Base-by-base conservation (phyloP, 2,113 vertebrate species). In the Hemichromis elongatus region DNA sequence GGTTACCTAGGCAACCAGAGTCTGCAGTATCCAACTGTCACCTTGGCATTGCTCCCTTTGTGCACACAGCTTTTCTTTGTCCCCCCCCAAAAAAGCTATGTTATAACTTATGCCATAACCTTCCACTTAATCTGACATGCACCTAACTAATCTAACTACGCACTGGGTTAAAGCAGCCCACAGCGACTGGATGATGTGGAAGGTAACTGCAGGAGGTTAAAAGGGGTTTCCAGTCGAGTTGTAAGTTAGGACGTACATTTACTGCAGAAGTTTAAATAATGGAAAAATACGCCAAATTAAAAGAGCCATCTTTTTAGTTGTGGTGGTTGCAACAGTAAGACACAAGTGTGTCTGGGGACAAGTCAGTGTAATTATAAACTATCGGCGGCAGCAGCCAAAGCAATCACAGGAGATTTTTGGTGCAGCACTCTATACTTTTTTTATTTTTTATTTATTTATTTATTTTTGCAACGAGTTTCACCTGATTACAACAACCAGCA, bases 21-120 rank as follows among this genome's bases (percentile, higher is more conserved):
- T 70, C 21, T 45, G 37, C n/a, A 26, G 37, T 70, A 42, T 45
- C 63, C 63, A 70, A 14, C 63, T 40, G 63, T 70, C 63, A 70
- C 13, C 63, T 45, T 68, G n/a, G 12, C n/a, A 42, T 68, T 2
- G 0, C 21, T 42, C 21, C 7, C 63, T 70, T 45, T 70, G 63
- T 45, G 63, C 13, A 45, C 30, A 42, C 37, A 70, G 37, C 8
- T 47, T 70, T 70, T 70, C 66, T 47, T 45, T 70, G n/a, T n/a
- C n/a, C n/a, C 21, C 47, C 21, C 9, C 2, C 18, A 2, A 0
- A 37, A 63, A 37, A 21, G n/a, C 33, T 63, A 63, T 0, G 6
- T 63, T 0, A 6, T 63, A 6, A 21, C 59, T 63, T 37, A 37
- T 0, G 6, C 59, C 5, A 35, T 35, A 63, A 63, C 59, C 11